Evolutionary conservation across 2,113 vertebrate genomes (phyloP).

Genomic region (Propithecus coquereli): DNA sequence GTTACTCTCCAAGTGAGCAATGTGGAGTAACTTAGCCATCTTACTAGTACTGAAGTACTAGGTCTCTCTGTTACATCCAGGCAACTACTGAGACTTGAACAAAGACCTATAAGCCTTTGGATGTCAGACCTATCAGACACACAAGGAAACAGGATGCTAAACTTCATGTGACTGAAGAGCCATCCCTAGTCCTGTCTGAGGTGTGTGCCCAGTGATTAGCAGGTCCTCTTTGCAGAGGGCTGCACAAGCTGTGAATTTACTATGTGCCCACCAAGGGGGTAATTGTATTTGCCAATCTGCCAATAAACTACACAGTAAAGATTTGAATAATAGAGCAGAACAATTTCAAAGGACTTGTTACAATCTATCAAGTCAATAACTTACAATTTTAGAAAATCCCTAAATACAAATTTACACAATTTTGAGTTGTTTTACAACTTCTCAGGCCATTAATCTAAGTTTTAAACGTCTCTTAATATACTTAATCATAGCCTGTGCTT

Average conservation of each 20-base stretch:
- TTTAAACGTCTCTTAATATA: constrained; percentile 73
- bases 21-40: background rate
- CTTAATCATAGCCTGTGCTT: constrained; percentile 68
- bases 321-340: constrained; percentile 65
- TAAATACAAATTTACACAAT: constrained; percentile 70
- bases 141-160: too few relatives aligned
- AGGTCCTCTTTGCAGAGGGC: background rate
- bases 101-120: background rate
- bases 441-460: constrained; percentile 74
- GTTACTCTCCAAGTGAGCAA: background rate
- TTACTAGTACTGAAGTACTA: background rate
- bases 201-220: background rate
- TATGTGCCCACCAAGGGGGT: background rate
- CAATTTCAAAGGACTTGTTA: constrained; percentile 77
- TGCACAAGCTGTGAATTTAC: constrained; percentile 2
- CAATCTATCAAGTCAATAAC: constrained; percentile 69
- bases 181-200: background rate
- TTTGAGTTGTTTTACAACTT: constrained; percentile 75
- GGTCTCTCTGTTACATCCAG: background rate
- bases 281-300: constrained; percentile 66
- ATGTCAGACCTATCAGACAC: background rate
- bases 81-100: background rate
- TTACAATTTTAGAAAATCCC: constrained; percentile 75
- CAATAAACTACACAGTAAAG: constrained; percentile 65
- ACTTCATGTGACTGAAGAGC: rapidly evolving